Evolutionary conservation across 2,797 vertebrate genomes (phyloP), one percentile per base, ranked within the genome.

Genomic region (Ctenopoma kingsleyae): DNA sequence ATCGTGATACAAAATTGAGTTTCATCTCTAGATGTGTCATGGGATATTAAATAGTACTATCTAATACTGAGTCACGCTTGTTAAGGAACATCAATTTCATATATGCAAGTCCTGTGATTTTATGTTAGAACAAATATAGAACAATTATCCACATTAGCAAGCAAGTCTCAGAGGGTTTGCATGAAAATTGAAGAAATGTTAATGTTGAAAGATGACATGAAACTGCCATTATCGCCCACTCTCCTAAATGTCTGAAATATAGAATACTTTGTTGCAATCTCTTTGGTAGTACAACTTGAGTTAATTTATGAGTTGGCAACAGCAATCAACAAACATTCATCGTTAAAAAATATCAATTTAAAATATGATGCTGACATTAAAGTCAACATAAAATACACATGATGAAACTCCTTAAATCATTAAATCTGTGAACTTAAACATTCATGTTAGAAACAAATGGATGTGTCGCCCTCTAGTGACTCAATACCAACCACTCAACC

Each of bases 381-480:
- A 35, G 25, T 71, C 50, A 25, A 35, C 35, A 66, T 32, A 8
- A 8, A 48, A n/a, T 20, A 49, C 19, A 54, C 8, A 22, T 51
- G 20, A 25, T 49, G 6, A 48, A 41, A 32, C 41, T n/a, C 13
- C 10, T 23, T 0, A 30, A 5, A 36, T 30, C 8, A 6, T 36
- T 63, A 8, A 44, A 0, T 63, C 9, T 20, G 9, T 44, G 41
- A 60, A 20, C 5, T 27, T 20, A 54, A 17, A 10, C 13, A 53
- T 52, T 44, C 12, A 6, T 32, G 8, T 20, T 20, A 8, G 15
- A 80, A 64, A 67, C 16, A 5, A 72, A 76, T 27, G 58, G 43
- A 35, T 71, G 20, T 83, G 78, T 71, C 74, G 32, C 88, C 89
- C 87, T 87, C 90, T 90, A 60, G 81, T 85, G 91, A 83, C 25